Evolutionary conservation across 2,888 invertebrate genomes (phyloP).

Genomic region (Drosophila flavopinicola): DNA sequence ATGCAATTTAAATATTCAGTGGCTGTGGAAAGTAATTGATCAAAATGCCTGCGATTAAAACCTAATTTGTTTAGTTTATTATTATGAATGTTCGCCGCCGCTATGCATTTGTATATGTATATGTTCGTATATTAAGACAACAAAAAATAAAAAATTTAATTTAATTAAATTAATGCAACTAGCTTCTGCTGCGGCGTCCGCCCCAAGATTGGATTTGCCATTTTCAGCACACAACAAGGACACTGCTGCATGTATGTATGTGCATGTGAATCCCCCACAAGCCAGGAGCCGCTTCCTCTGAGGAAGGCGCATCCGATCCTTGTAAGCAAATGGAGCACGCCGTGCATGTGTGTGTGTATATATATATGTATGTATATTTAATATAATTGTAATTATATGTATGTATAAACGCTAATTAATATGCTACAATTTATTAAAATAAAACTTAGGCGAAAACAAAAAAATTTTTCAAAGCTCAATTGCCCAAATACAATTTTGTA

Average conservation of each 20-base stretch:
- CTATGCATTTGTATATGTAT: constrained; percentile 35
- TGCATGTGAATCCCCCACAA: not conserved
- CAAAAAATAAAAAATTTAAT: constrained; percentile 5
- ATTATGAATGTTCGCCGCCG: constrained; percentile 25
- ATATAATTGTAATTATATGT: constrained; percentile 39
- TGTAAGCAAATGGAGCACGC: constrained; percentile 5
- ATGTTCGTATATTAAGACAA: constrained; percentile 18
- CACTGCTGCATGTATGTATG: no score
- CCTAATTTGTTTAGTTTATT: constrained; percentile 31
- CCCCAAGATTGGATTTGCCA: not conserved
- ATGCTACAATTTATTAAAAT: constrained; percentile 42
- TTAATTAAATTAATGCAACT: constrained; percentile 18
- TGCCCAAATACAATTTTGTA: constrained; percentile 43
- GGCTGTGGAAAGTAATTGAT: constrained; percentile 1
- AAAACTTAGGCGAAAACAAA: constrained; percentile 55
- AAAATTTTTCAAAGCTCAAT: constrained; percentile 49
- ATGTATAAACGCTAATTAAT: constrained; percentile 46
- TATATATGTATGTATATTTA: constrained; percentile 31
- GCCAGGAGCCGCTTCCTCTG: not conserved
- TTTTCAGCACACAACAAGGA: no score
- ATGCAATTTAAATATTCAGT: not conserved
- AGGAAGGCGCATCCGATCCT: not conserved
- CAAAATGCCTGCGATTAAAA: constrained; percentile 15
- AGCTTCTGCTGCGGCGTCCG: constrained; percentile 5
- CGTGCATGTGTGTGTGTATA: constrained; percentile 12